Conservation (phyloP, 2,113 vertebrate genomes). For the Enhydra lutris region DNA sequence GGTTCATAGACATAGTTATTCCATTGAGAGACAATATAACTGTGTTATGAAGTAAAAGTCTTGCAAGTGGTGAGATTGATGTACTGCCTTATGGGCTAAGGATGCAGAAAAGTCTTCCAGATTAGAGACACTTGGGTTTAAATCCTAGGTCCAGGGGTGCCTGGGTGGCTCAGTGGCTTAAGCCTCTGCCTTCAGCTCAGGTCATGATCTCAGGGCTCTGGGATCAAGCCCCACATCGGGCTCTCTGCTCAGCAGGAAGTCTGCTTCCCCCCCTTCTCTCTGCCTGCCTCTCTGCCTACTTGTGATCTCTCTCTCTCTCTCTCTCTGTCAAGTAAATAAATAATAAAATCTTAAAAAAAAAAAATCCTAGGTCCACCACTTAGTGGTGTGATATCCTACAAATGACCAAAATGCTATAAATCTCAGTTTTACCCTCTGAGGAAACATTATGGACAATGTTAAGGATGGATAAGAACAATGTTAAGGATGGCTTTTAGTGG, state of each 20-base stretch:
- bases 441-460: background rate
- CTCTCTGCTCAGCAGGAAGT: too few relatives aligned
- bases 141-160: background rate
- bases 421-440: background rate
- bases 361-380: background rate
- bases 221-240: too few relatives aligned
- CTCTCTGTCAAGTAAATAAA: too few relatives aligned
- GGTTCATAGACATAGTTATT: background rate
- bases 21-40: background rate
- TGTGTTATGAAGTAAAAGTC: background rate
- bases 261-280: too few relatives aligned
- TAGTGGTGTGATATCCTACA: background rate
- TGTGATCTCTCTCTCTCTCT: too few relatives aligned
- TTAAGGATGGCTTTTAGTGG: background rate
- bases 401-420: background rate
- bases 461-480: background rate
- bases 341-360: too few relatives aligned
- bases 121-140: background rate
- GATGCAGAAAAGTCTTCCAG: background rate
- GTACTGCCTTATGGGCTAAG: background rate
- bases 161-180: too few relatives aligned
- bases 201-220: too few relatives aligned
- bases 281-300: too few relatives aligned
- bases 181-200: too few relatives aligned
- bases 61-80: background rate